Base-by-base conservation (phyloP, 2,888 invertebrate genomes). In the Aelia acuminata region DNA sequence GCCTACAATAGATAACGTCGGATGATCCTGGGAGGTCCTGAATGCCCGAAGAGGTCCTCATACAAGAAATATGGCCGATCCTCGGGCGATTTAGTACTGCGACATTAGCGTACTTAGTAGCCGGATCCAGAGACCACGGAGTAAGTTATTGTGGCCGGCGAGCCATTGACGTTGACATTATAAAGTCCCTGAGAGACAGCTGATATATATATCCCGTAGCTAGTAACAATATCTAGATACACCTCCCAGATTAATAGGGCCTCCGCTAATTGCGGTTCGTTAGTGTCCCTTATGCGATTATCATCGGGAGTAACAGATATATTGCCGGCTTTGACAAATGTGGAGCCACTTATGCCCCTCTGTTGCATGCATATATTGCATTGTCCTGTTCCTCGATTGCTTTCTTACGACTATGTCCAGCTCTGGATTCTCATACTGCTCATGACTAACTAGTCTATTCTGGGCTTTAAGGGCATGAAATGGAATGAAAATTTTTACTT, bases 221-320 rank as follows among this genome's bases (percentile, higher is more conserved):
- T 53, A 53, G 53, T 57, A 57, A 57, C 57, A 57, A 57, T 57
- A 57, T 57, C 57, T 57, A 57, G 57, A 57, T 57, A 57, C 57
- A 26, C 57, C 26, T 26, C 57, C 26, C 13, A 57, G 13, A 57
- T 57, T 57, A 57, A 57, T 57, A 57, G 57, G 3, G 26, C 26
- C 26, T 0, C 26, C 3, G 26, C 4, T 57, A 57, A 57, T 57
- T 57, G 57, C 57, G 26, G 57, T 57, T 57, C 57, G 57, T 57
- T 57, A 57, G 57, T 57, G 57, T 57, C 57, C 57, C 26, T 57
- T 26, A 26, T 26, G 57, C 57, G 57, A 57, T 57, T 57, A 57
- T 57, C 57, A 57, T 57, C 57, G 57, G 57, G 57, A 31, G 26
- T 57, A 57, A 57, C 26, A 57, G 57, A 57, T 57, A 57, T 57